phyloP scores from a whole-genome alignment of 2,113 vertebrate genomes.

The Daphoenositta chrysoptera region DNA sequence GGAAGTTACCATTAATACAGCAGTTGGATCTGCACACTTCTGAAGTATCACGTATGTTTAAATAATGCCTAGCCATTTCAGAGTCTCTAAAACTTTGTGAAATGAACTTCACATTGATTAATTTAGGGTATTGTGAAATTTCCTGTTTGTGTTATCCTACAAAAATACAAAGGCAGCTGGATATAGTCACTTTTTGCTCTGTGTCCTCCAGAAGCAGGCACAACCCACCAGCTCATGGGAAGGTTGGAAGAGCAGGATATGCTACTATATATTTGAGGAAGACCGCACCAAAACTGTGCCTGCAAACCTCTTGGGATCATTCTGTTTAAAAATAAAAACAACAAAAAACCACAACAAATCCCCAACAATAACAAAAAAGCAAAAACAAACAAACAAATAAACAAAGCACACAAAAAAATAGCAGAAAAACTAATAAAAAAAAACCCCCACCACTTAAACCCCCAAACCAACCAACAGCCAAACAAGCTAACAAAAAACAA shows the following conservation, averaged over 20 bases:
- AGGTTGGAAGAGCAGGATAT: background rate
- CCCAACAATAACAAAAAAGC: too few species aligned
- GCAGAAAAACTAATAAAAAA: background rate
- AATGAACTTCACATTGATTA: background rate
- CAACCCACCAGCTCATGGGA: background rate
- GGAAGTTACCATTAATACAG: background rate
- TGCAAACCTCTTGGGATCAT: background rate
- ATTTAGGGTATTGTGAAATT: background rate
- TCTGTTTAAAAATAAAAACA: background rate
- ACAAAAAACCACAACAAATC: background rate
- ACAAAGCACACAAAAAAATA: background rate
- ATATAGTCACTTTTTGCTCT: background rate
- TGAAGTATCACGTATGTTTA: background rate
- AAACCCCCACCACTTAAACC: too few species aligned
- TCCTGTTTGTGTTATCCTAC: background rate
- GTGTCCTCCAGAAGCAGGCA: background rate
- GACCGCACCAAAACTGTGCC: background rate
- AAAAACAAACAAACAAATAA: background rate
- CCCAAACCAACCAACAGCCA: background rate
- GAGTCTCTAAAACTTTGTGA: background rate
- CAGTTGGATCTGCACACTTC: background rate
- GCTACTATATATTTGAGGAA: background rate
- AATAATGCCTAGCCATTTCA: background rate
- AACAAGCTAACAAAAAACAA: background rate
- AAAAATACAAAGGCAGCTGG: background rate